Percentiles rank a stretch among this genome's conserved stretches.
Evolutionary conservation across 2,888 invertebrate genomes (phyloP).

Genomic region (Rotaria socialis): DNA sequence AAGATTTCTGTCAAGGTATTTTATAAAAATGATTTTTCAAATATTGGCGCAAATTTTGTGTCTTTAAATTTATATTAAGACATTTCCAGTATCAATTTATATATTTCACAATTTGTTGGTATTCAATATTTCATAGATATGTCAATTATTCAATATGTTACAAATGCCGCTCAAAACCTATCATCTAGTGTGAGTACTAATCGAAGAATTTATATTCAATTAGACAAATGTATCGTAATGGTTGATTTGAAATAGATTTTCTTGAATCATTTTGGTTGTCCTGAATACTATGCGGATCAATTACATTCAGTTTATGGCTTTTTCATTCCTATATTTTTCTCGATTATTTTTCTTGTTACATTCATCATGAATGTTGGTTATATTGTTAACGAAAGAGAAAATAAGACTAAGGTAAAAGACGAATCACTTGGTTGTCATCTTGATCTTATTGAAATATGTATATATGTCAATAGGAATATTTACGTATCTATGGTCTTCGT

Average conservation of each 20-base stretch:
- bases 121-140: not conserved
- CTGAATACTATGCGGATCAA: constrained; percentile 41
- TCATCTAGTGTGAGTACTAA: not conserved
- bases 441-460: too few relatives aligned
- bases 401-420: constrained; percentile 35
- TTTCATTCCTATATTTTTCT: constrained; percentile 40
- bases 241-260: not conserved
- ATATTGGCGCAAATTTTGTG: not conserved
- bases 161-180: not conserved
- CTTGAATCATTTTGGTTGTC: constrained; percentile 39
- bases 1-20: constrained; percentile 44
- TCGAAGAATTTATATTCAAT: too few relatives aligned
- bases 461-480: constrained; percentile 37
- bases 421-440: not conserved
- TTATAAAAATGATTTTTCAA: not conserved
- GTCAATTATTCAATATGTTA: constrained; percentile 5
- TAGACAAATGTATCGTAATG: not conserved
- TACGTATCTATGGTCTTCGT: constrained; percentile 38
- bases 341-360: constrained; percentile 35
- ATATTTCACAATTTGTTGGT: not conserved
- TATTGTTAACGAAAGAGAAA: constrained; percentile 40
- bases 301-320: constrained; percentile 42
- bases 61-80: not conserved
- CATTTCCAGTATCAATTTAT: not conserved
- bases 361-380: constrained; percentile 42